Evolutionary conservation across 1,140 invertebrate species (phyloP).

Genomic region (Yoshiicerus persimilis): DNA sequence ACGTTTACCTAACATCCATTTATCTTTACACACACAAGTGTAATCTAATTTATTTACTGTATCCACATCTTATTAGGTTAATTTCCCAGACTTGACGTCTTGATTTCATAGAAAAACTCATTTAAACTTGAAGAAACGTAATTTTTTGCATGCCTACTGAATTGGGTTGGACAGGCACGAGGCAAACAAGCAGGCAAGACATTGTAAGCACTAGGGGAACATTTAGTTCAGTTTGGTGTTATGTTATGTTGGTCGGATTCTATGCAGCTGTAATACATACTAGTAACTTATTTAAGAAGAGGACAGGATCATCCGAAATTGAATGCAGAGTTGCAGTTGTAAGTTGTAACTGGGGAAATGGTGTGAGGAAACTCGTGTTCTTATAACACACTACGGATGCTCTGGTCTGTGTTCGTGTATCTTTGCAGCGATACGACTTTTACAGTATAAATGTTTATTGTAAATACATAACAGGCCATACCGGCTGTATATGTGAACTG

Average conservation of each 20-base stretch:
- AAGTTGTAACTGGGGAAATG: not conserved
- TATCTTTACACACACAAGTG: not conserved
- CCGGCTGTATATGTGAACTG: not conserved
- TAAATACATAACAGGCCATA: not conserved
- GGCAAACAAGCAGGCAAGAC: not conserved
- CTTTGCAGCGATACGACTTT: not conserved
- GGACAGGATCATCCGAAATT: not conserved
- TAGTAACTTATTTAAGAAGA: not conserved
- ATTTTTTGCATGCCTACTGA: not conserved
- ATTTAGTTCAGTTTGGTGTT: not conserved
- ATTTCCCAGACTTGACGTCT: not conserved
- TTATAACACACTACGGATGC: not conserved
- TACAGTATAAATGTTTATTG: not conserved
- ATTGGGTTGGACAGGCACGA: not conserved
- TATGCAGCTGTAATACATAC: not conserved
- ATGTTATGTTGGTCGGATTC: not conserved
- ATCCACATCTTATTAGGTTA: conserved; percentile 3
- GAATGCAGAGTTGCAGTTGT: not conserved
- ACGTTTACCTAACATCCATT: not conserved
- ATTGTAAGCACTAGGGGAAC: not conserved
- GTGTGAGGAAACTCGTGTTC: not conserved
- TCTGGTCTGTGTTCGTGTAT: not conserved
- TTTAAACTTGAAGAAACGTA: not conserved
- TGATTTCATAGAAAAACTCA: not conserved
- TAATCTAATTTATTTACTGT: not conserved